A percentile compares a stretch with the other conserved stretches of the same genome.
Evolutionary conservation across 2,113 vertebrate species (phyloP).

Genomic region (Serinus canaria): DNA sequence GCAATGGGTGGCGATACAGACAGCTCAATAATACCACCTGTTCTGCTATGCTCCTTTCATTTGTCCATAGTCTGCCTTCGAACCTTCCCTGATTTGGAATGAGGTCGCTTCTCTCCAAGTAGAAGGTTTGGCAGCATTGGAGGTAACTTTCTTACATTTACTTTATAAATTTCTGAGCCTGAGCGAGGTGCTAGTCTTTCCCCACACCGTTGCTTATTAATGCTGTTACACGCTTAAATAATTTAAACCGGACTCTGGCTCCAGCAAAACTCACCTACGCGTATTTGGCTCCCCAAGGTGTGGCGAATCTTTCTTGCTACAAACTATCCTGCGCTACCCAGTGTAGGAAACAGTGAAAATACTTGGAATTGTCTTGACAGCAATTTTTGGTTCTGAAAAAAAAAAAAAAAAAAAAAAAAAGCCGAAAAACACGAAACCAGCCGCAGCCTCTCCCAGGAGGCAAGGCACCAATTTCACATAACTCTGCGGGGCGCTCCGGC

Average conservation of each 20-base stretch:
- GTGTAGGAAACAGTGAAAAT: background rate
- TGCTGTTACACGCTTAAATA: background rate
- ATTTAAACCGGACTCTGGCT: background rate
- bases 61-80: background rate
- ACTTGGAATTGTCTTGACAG: background rate
- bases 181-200: background rate
- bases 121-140: background rate
- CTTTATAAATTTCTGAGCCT: background rate
- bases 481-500: background rate
- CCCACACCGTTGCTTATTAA: fast-evolving
- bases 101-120: background rate
- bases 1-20: background rate
- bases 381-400: background rate
- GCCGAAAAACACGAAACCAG: fast-evolving
- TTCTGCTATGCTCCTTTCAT: background rate
- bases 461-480: background rate
- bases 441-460: background rate
- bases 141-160: background rate
- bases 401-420: no score
- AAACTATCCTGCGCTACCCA: fast-evolving
- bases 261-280: background rate
- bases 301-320: background rate
- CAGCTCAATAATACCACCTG: background rate
- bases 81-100: background rate
- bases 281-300: fast-evolving